Base-by-base conservation (phyloP, 2,888 invertebrate genomes). In the Mythimna loreyi region DNA sequence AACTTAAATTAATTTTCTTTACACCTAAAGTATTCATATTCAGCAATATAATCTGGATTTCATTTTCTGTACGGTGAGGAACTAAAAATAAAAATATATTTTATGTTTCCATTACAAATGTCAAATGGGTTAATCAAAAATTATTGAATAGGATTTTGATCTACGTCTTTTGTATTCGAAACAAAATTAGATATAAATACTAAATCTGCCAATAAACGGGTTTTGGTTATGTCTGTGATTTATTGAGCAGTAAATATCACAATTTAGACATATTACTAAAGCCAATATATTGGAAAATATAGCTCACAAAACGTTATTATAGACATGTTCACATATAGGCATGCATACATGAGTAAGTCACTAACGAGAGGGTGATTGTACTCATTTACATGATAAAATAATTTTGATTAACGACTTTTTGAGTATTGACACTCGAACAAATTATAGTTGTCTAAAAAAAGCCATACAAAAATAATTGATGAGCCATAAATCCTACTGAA, bases 191-290 rank as follows among this genome's bases (percentile, higher is more conserved):
- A 58, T 72, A n/a, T 11, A 59, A 64, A 77, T 73, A 77, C 43
- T 55, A 72, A 76, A 77, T 80, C 52, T 74, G 63, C 50, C 40
- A 61, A 70, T 64, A 74, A 72, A 79, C 79, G 28, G 50, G 81
- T 79, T 81, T 79, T 58, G 50, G 67, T 58, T 73, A 67, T 59
- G 33, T 69, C 33, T 71, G 56, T 80, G 82, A 82, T 82, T 82
- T 82, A 80, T 82, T 68, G 70, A 56, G 70, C 78, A 67, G 75
- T 82, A 82, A 82, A 82, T 82, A 80, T 80, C 68, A 67, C 36
- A 53, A 72, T 72, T 78, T 69, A 66, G 82, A 77, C 78, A 72
- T 72, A 55, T 68, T 71, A 69, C 72, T 67, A 69, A 75, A 68
- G 55, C 71, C 45, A 72, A 82, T 72, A 80, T 77, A 70, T 74